Conservation (phyloP, 2,888 invertebrate species). For the Allolobophora icterica region DNA sequence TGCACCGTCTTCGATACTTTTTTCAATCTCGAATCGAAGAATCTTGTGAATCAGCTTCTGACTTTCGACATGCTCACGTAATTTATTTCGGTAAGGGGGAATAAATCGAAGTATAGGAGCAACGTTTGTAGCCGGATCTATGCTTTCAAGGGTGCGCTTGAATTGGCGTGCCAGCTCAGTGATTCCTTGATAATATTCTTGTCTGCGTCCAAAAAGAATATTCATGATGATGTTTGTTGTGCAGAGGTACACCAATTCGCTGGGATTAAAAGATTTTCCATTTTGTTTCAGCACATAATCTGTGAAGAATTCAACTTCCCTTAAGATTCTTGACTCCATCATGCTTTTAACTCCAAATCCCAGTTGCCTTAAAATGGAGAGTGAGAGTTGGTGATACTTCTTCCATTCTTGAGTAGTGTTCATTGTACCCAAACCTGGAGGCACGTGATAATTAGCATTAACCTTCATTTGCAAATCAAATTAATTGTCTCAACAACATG, state of each 20-base stretch:
- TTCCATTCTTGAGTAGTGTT: slow-evolving; percentile 14
- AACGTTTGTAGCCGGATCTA: background rate
- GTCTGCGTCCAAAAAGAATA: background rate
- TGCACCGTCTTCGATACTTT: background rate
- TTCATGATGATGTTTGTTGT: slow-evolving; percentile 3
- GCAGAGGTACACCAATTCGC: background rate
- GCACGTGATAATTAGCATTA: background rate
- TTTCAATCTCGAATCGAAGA: background rate
- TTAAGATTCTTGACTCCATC: background rate
- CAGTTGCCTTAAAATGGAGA: background rate
- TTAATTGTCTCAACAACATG: background rate
- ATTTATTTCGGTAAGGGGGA: background rate
- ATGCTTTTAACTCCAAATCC: background rate
- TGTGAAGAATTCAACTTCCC: background rate
- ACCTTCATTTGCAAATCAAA: background rate
- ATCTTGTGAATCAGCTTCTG: background rate
- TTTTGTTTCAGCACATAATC: background rate
- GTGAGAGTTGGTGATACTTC: background rate
- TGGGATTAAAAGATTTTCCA: background rate
- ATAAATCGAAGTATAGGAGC: background rate
- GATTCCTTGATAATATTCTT: background rate
- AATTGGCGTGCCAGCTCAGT: background rate
- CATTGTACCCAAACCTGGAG: background rate
- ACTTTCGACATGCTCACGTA: background rate
- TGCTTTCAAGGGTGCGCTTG: background rate